Percentiles rank a stretch among this genome's conserved stretches.
Evolutionary conservation across 2,888 invertebrate species (phyloP).

Genomic region (Cephus spinipes): DNA sequence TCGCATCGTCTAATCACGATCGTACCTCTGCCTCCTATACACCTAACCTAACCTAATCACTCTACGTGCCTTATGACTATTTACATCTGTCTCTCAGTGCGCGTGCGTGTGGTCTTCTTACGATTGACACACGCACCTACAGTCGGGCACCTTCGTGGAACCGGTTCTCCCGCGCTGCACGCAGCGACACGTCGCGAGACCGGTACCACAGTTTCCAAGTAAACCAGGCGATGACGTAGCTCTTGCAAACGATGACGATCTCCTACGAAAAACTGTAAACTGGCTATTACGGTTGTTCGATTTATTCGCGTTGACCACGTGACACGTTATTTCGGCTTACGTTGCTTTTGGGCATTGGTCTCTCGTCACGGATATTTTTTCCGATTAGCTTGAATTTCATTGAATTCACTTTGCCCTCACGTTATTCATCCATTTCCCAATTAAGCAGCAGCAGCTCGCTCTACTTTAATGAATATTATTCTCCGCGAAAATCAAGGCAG

Average conservation of each 20-base stretch:
- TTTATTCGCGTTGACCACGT: no score
- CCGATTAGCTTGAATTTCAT: not conserved
- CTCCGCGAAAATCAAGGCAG: not conserved
- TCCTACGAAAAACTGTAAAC: not conserved
- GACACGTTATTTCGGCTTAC: not conserved
- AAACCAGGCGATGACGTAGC: constrained; percentile 57
- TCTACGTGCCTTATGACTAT: not conserved
- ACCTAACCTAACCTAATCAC: not conserved
- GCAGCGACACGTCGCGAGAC: not conserved
- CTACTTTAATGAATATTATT: not conserved
- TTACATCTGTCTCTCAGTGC: not conserved
- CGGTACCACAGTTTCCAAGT: constrained; percentile 21
- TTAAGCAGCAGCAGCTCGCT: not conserved
- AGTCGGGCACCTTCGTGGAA: constrained; percentile 10
- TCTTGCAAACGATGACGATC: constrained; percentile 26
- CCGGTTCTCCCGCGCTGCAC: constrained; percentile 10
- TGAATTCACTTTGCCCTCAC: not conserved
- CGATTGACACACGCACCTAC: not conserved
- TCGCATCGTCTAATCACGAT: constrained; percentile 8
- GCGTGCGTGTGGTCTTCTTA: not conserved
- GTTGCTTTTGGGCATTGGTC: not conserved
- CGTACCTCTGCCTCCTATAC: not conserved
- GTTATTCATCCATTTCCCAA: not conserved
- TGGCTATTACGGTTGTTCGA: not conserved
- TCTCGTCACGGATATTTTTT: not conserved